Conservation (phyloP, 2,113 vertebrate species). For the Genyomyrus donnyi region DNA sequence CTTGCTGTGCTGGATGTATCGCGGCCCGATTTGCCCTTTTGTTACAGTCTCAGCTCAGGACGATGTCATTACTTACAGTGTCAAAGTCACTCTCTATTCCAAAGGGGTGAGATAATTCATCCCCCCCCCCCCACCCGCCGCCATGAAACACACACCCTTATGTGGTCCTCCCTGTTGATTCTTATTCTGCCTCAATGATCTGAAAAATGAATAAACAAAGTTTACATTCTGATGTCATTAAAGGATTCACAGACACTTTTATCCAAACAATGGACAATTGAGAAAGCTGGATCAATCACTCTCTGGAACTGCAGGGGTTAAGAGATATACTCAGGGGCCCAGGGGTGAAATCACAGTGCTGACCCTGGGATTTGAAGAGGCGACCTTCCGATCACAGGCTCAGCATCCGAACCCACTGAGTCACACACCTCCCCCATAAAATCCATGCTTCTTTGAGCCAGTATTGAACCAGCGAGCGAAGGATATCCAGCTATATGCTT, state of each 20-base stretch:
- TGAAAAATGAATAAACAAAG: neutral
- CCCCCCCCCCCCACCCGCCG: too few species aligned
- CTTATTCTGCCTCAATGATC: neutral
- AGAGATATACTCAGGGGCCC: neutral
- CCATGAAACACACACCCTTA: neutral
- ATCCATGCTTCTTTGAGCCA: neutral
- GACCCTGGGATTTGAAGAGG: neutral
- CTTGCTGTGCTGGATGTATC: neutral
- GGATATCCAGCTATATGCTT: neutral
- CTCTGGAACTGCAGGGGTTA: neutral
- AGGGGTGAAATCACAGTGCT: neutral
- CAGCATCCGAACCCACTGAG: neutral
- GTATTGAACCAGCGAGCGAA: neutral
- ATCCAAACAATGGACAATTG: neutral
- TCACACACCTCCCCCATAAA: neutral
- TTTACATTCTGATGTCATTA: neutral
- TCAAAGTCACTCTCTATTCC: neutral
- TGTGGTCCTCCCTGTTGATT: neutral
- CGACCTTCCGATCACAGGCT: neutral
- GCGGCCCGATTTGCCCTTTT: neutral
- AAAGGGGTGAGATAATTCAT: neutral
- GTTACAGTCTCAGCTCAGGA: neutral
- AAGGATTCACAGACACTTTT: neutral
- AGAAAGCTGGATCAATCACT: neutral
- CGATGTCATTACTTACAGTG: neutral